phyloP scores from a whole-genome alignment of 2,888 invertebrate genomes.

The Deroplatys truncata region DNA sequence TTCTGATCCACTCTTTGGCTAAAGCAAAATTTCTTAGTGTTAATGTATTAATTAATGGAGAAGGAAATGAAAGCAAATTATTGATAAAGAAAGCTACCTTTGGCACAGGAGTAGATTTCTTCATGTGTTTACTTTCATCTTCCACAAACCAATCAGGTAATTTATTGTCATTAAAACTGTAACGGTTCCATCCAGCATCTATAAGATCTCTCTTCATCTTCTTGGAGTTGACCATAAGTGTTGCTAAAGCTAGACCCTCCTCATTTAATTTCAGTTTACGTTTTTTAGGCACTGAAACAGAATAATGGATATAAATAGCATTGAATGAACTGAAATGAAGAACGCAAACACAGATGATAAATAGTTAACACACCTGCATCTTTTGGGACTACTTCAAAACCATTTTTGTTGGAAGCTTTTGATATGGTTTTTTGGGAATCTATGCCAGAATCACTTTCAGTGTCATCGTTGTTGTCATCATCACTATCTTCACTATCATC shows the following conservation, averaged over 20 bases:
- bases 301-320: neutral
- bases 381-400: conserved; percentile 65
- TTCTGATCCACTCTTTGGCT: too few relatives aligned
- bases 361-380: conserved; percentile 47
- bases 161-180: conserved; percentile 84
- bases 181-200: conserved; percentile 91
- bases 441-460: conserved; percentile 39
- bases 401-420: conserved; percentile 44
- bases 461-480: conserved; percentile 29
- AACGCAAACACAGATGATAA: neutral
- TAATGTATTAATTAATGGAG: too few relatives aligned
- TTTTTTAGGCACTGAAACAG: conserved; percentile 27
- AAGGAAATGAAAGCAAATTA: neutral
- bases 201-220: conserved; percentile 86
- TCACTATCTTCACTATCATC: neutral
- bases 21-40: too few relatives aligned
- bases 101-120: conserved; percentile 76
- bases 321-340: neutral
- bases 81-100: conserved; percentile 50
- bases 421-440: conserved; percentile 40
- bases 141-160: conserved; percentile 95
- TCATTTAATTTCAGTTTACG: conserved; percentile 72
- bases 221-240: conserved; percentile 83
- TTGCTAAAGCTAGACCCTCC: conserved; percentile 88
- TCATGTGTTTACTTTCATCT: conserved; percentile 90